Conservation (phyloP, 2,797 vertebrate species). For the Moxostoma hubbsi region DNA sequence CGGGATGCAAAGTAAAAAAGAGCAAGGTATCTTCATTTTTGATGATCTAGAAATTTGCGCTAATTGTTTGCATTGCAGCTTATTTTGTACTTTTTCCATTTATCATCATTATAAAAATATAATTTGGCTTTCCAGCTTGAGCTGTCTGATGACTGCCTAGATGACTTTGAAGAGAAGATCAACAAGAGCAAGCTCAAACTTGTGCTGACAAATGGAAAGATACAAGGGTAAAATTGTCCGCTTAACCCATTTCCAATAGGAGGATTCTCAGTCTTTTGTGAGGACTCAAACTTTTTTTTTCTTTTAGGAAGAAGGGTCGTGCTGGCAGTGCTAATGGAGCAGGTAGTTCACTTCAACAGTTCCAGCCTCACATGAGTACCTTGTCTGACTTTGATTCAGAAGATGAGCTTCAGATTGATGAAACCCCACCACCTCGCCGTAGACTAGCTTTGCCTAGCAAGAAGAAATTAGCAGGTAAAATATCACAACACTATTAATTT, state of each 20-base stretch:
- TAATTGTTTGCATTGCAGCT: not conserved
- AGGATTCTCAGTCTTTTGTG: not conserved
- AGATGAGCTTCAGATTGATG: conserved; percentile 92
- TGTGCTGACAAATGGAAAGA: conserved; percentile 88
- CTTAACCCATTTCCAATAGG: not conserved
- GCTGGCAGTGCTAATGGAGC: conserved; percentile 73
- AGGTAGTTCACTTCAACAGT: conserved; percentile 65
- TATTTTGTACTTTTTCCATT: not conserved
- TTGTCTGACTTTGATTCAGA: conserved; percentile 88
- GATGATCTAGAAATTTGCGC: no score
- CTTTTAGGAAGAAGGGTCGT: conserved; percentile 79
- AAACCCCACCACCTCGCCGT: conserved; percentile 85
- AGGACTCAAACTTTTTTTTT: not conserved
- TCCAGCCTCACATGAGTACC: conserved; percentile 75
- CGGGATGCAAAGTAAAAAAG: conserved; percentile 79
- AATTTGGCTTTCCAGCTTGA: conserved; percentile 75
- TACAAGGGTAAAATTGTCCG: conserved; percentile 66
- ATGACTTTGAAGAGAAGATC: conserved; percentile 84
- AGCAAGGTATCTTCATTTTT: conserved; percentile 70
- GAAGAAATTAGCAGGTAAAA: conserved; percentile 83
- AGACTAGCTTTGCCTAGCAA: conserved; percentile 76
- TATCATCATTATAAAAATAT: not conserved
- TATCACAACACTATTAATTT: no score
- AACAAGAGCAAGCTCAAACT: conserved; percentile 88
- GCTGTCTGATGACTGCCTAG: conserved; percentile 76